Percentiles rank a stretch among this genome's conserved stretches.
phyloP scores from a whole-genome alignment of 1,140 invertebrate genomes.

The Cotesia chilonis region DNA sequence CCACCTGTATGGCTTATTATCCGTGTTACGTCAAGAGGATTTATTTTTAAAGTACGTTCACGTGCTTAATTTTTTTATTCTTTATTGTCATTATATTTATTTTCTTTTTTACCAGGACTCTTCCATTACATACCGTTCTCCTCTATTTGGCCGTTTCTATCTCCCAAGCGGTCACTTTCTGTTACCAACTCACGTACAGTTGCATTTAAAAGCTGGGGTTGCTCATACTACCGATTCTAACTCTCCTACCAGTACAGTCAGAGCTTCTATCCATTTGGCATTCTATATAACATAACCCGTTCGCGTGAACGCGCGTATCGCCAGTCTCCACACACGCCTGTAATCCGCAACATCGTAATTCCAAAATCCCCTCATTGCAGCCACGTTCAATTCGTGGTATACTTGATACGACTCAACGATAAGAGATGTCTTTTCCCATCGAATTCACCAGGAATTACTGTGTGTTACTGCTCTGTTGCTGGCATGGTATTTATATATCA shows the following conservation, averaged over 20 bases:
- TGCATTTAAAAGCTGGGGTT: constrained; percentile 29
- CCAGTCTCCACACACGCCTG: constrained; percentile 6
- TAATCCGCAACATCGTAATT: constrained; percentile 20
- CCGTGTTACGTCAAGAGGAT: constrained; percentile 38
- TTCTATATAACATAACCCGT: constrained; percentile 17
- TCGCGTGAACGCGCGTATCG: constrained; percentile 11
- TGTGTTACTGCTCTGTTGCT: no score
- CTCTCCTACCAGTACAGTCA: background rate
- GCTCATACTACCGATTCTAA: background rate
- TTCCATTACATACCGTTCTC: no score
- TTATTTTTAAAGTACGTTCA: constrained; percentile 28
- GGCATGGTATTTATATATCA: no score
- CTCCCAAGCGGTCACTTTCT: constrained; percentile 8
- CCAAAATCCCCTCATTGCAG: constrained; percentile 19
- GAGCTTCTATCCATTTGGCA: background rate
- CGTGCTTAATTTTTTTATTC: background rate
- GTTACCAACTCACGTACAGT: constrained; percentile 33
- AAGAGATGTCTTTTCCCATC: constrained; percentile 13
- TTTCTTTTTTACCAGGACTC: background rate
- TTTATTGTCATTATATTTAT: background rate
- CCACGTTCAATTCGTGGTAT: constrained; percentile 15
- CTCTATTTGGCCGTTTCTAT: constrained; percentile 13
- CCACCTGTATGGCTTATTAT: constrained; percentile 47
- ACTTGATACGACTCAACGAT: constrained; percentile 14
- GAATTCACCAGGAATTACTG: constrained; percentile 17